Evolutionary conservation across 2,888 invertebrate genomes (phyloP).

Genomic region (Limenitis camilla): DNA sequence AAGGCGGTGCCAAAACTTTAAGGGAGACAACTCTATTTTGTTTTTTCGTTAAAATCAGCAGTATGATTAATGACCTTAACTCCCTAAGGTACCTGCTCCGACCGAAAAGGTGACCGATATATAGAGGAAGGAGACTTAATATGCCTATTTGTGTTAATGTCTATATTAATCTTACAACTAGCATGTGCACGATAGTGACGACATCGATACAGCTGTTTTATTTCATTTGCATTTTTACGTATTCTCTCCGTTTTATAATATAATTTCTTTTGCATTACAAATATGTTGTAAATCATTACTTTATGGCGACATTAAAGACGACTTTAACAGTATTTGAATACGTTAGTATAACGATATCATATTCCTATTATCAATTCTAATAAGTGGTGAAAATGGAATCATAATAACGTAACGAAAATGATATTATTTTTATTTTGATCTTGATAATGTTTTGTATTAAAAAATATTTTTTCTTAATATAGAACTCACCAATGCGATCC

Average conservation of each 20-base stretch:
- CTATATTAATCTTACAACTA: constrained; percentile 58
- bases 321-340: too few relatives aligned
- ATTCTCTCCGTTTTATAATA: constrained; percentile 1
- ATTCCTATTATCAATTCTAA: too few relatives aligned
- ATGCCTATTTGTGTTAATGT: constrained; percentile 63
- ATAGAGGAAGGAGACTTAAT: constrained; percentile 39
- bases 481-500: constrained; percentile 31
- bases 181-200: constrained; percentile 15
- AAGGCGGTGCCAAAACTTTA: constrained; percentile 47
- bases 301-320: too few relatives aligned
- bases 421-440: too few relatives aligned
- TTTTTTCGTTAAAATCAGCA: constrained; percentile 46
- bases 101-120: constrained; percentile 46
- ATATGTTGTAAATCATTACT: too few relatives aligned
- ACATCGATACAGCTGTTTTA: constrained; percentile 17
- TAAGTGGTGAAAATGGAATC: too few relatives aligned
- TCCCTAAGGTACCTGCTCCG: constrained; percentile 59
- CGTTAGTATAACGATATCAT: too few relatives aligned
- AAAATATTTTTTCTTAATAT: neutral
- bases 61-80: constrained; percentile 61
- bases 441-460: too few relatives aligned
- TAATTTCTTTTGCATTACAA: neutral
- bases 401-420: too few relatives aligned
- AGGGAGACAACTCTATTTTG: constrained; percentile 53
- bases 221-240: constrained; percentile 37